Evolutionary conservation across 2,888 invertebrate species (phyloP).

Genomic region (Dolichopus griseipennis): DNA sequence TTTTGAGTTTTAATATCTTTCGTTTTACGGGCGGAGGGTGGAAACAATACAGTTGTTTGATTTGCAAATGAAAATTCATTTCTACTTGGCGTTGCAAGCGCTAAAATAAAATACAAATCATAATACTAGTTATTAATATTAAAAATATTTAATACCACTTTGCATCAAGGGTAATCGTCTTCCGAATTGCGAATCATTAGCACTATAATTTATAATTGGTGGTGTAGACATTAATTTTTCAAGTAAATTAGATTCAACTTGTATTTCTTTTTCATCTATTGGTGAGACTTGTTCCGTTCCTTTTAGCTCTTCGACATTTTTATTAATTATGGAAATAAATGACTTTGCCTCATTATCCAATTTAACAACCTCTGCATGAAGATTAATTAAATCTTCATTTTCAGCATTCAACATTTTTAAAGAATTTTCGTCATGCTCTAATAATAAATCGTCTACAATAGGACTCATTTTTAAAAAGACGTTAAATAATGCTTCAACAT

Average conservation of each 20-base stretch:
- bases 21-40: constrained; percentile 19
- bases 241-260: constrained; percentile 23
- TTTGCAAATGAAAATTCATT: constrained; percentile 8
- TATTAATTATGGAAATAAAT: constrained; percentile 23
- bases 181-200: constrained; percentile 26
- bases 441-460: constrained; percentile 3
- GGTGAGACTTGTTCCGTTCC: constrained; percentile 11
- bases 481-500: constrained; percentile 14
- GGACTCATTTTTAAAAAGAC: constrained; percentile 15
- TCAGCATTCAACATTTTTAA: constrained; percentile 2
- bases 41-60: constrained; percentile 13
- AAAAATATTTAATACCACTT: background rate
- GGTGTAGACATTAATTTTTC: constrained; percentile 36
- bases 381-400: constrained; percentile 24
- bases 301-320: constrained; percentile 7
- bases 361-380: constrained; percentile 29
- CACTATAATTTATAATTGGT: constrained; percentile 29
- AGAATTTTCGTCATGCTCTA: background rate
- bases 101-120: background rate
- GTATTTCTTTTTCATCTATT: constrained; percentile 11
- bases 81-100: background rate
- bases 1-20: constrained; percentile 19
- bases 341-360: constrained; percentile 30
- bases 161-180: constrained; percentile 26
- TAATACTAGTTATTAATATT: background rate